These are phyloP conservation scores for Cettia cetti DNA, from an alignment of 2,113 vertebrate species.

Conservation along the genomic window DNA sequence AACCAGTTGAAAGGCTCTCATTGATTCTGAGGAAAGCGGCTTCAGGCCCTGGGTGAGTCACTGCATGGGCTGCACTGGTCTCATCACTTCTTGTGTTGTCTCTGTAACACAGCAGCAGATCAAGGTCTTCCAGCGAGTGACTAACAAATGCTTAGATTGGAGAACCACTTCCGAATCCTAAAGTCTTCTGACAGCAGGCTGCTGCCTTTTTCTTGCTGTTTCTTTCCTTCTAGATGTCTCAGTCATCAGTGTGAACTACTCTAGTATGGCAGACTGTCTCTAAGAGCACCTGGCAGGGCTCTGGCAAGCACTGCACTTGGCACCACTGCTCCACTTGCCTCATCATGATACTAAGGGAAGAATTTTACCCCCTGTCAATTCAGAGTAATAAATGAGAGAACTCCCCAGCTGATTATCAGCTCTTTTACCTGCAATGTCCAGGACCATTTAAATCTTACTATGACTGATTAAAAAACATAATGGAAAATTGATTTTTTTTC, in stretches of 20 bases:
- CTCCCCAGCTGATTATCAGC: slow-evolving; percentile 38
- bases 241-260: background rate
- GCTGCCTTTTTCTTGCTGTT: background rate
- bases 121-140: background rate
- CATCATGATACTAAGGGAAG: background rate
- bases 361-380: background rate
- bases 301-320: background rate
- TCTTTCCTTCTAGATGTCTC: background rate
- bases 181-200: background rate
- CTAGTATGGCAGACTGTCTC: background rate
- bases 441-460: slow-evolving; percentile 15
- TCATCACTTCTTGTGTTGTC: background rate
- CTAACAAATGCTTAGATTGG: background rate
- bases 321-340: background rate
- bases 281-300: background rate
- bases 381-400: slow-evolving; percentile 25
- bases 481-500: slow-evolving; percentile 69
- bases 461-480: slow-evolving; percentile 69
- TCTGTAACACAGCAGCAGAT: background rate
- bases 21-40: background rate
- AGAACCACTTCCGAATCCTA: background rate
- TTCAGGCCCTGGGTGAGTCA: background rate
- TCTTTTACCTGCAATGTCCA: slow-evolving; percentile 11
- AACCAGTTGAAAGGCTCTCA: slow-evolving; percentile 1
- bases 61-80: background rate